phyloP scores from a whole-genome alignment of 1,140 invertebrate genomes.

The Zaprionus ornatus region DNA sequence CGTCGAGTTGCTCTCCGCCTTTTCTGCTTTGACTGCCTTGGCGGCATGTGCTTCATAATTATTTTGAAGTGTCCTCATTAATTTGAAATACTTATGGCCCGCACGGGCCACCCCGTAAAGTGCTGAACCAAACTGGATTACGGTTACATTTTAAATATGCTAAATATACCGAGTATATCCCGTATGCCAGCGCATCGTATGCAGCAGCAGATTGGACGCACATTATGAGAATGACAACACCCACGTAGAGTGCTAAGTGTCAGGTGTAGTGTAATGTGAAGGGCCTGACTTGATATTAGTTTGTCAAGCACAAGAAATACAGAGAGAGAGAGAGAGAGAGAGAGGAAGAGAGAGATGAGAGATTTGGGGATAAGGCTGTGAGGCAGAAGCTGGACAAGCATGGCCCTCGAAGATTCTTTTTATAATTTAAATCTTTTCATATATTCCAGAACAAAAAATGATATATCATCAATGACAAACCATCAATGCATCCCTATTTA shows the following conservation, averaged over 20 bases:
- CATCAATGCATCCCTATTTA: no score
- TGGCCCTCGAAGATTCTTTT: not conserved
- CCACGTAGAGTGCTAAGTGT: not conserved
- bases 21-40: not conserved
- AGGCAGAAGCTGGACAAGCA: not conserved
- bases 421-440: no score
- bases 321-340: no score
- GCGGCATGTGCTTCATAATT: slow-evolving; percentile 76
- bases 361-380: not conserved
- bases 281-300: slow-evolving; percentile 7
- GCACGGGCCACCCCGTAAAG: slow-evolving; percentile 57
- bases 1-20: not conserved
- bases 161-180: slow-evolving; percentile 52
- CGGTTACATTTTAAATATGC: slow-evolving; percentile 73
- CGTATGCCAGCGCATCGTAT: not conserved
- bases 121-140: slow-evolving; percentile 63
- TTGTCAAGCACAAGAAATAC: not conserved
- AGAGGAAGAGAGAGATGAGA: not conserved
- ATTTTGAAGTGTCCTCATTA: slow-evolving; percentile 77
- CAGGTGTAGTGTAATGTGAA: not conserved
- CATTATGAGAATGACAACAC: slow-evolving; percentile 17
- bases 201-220: slow-evolving; percentile 9
- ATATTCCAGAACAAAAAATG: no score
- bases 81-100: slow-evolving; percentile 77
- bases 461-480: no score